These are phyloP conservation scores for Steromphala cineraria DNA, from an alignment of 2,888 invertebrate genomes.

Conservation along the genomic window DNA sequence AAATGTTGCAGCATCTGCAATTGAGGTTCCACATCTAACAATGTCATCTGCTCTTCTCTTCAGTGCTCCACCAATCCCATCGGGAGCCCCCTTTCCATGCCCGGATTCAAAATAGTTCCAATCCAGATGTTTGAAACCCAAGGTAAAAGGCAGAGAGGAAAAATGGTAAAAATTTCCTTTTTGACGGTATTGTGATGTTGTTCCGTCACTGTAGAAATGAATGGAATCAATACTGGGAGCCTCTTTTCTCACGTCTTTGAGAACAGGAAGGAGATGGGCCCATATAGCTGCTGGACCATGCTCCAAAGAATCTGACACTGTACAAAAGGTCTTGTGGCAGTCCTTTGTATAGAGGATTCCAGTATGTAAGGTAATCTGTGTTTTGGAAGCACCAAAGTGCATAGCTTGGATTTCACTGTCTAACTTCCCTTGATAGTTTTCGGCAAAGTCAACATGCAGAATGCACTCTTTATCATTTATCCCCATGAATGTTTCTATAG, in stretches of 20 bases:
- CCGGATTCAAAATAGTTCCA: conserved; percentile 71
- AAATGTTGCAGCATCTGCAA: conserved; percentile 26
- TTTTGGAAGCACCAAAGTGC: conserved; percentile 70
- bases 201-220: conserved; percentile 56
- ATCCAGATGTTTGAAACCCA: conserved; percentile 12
- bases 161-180: conserved; percentile 47
- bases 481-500: conserved; percentile 39
- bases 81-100: conserved; percentile 69
- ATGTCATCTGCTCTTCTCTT: conserved; percentile 54
- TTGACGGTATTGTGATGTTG: conserved; percentile 70
- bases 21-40: conserved; percentile 29
- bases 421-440: conserved; percentile 70
- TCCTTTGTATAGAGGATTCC: conserved; percentile 62
- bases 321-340: conserved; percentile 46
- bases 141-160: neutral
- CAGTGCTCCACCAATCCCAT: conserved; percentile 63
- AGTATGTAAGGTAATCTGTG: conserved; percentile 70
- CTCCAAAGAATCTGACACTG: conserved; percentile 62
- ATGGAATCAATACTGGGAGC: conserved; percentile 29
- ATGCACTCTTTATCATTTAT: conserved; percentile 40
- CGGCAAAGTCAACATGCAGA: conserved; percentile 69
- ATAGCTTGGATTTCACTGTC: conserved; percentile 68
- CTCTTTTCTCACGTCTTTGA: conserved; percentile 27
- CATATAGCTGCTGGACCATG: conserved; percentile 73
- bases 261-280: conserved; percentile 70